phyloP scores from a whole-genome alignment of 2,113 vertebrate genomes.

The Bombycilla garrulus region DNA sequence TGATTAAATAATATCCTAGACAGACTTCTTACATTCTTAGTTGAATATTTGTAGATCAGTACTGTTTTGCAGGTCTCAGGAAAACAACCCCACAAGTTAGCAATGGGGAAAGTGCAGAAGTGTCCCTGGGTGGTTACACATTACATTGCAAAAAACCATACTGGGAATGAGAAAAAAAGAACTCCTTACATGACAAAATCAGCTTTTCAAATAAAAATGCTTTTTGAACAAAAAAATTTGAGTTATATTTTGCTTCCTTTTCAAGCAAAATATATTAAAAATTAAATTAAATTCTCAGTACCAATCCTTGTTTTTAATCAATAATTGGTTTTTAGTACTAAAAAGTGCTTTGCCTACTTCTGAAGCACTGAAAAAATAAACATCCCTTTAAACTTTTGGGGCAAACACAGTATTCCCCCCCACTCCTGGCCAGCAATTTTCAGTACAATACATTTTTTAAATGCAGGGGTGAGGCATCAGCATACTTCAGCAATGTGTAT shows the following conservation, averaged over 20 bases:
- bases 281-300: not conserved
- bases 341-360: not conserved
- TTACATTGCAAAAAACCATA: not conserved
- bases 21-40: not conserved
- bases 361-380: not conserved
- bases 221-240: not conserved
- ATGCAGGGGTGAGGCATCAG: not conserved
- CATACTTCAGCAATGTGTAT: not conserved
- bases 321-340: not conserved
- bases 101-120: not conserved
- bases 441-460: not conserved
- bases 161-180: not conserved
- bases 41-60: not conserved
- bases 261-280: not conserved
- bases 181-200: not conserved
- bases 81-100: not conserved
- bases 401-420: not conserved
- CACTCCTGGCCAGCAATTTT: accelerated
- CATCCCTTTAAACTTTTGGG: not conserved
- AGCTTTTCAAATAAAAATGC: not conserved
- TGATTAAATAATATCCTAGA: not conserved
- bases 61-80: not conserved
- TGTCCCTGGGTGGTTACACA: not conserved
- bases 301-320: not conserved
- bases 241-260: not conserved